Base-by-base conservation (phyloP, 2,113 vertebrate species). In the Podarcis raffonei region DNA sequence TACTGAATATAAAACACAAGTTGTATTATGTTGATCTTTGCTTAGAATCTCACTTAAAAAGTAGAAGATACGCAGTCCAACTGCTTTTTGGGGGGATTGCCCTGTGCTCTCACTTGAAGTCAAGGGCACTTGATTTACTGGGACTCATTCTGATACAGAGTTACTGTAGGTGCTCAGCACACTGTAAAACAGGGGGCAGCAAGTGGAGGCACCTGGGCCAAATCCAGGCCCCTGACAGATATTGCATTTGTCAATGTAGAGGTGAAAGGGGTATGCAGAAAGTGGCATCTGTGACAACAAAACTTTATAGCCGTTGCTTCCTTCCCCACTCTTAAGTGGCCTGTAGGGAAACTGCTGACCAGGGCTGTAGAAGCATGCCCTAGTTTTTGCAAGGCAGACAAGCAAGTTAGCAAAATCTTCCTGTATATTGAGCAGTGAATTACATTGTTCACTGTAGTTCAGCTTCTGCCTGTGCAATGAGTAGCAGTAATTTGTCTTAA, bases 1-100 rank as follows among this genome's bases (percentile, higher is more conserved):
- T 0, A 59, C 72, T 85, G 30, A 53, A 62, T 86, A 80, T 83
- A 57, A 66, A 83, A 48, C 22, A 57, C 84, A 91, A 30, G 68
- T 71, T 89, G 16, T 0, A 80, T 2, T 22, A 89, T 90, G 37
- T 74, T 83, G 68, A 39, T 59, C 23, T 3, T 12, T 0, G 39
- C 37, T 87, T 39, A 88, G 48, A 88, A 69, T 30, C 20, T n/a
- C 81, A 53, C 11, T 79, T 88, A 27, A 62, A 75, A 57, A 35
- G 85, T 75, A 3, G 12, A 2, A 0, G 6, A 53, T 0, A 0
- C 18, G 22, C 16, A 30, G 13, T 66, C 88, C 8, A 11, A n/a
- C 69, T 65, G 23, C 23, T 74, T 53, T 53, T 8, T 6, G 37
- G 39, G 8, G 13, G 20, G 35, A 11, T 59, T 75, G 68, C 16